Conservation (phyloP, 2,113 vertebrate genomes). For the Clarias batrachus region DNA sequence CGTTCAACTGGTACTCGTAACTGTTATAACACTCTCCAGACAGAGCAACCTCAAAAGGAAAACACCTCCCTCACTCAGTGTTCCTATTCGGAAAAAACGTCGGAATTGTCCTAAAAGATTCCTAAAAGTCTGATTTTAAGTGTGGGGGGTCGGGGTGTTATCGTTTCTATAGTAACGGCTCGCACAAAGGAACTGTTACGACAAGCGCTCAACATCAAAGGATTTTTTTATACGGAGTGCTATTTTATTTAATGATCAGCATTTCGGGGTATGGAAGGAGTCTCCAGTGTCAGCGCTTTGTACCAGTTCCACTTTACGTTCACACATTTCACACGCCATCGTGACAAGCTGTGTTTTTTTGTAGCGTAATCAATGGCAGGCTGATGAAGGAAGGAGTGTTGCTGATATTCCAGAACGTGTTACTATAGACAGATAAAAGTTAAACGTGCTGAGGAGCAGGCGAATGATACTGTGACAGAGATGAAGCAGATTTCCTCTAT, state of each 20-base stretch:
- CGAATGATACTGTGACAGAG: not conserved
- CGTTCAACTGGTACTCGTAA: not conserved
- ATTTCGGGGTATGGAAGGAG: not conserved
- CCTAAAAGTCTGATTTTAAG: not conserved
- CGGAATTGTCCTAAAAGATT: not conserved
- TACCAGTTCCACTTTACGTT: not conserved
- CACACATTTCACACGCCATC: no score
- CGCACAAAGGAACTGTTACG: not conserved
- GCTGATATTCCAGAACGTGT: not conserved
- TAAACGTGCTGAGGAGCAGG: not conserved
- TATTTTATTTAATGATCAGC: not conserved
- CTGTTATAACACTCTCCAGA: not conserved
- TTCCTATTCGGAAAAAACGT: not conserved
- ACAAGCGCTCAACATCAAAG: not conserved
- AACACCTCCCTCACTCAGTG: not conserved
- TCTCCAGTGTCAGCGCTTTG: not conserved
- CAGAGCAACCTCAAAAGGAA: not conserved
- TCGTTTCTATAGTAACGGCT: not conserved
- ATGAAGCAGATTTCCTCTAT: conserved; percentile 8
- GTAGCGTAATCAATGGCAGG: no score
- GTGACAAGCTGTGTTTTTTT: not conserved
- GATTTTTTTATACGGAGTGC: not conserved
- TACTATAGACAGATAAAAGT: not conserved
- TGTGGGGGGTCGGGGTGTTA: not conserved
- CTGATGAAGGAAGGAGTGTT: no score